phyloP scores from a whole-genome alignment of 2,113 vertebrate genomes.

The Tapirus terrestris region DNA sequence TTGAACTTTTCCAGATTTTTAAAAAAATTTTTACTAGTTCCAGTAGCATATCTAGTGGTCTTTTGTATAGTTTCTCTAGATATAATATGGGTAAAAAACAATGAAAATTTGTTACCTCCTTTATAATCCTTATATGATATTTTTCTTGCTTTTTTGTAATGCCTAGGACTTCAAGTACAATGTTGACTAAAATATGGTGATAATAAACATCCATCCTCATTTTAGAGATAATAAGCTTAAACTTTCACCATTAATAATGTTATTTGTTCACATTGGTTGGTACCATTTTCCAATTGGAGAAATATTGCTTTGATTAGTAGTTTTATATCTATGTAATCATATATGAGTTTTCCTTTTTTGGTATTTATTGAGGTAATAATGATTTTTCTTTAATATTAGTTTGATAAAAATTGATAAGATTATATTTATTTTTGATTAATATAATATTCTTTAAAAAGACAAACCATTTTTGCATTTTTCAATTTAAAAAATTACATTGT shows the following conservation, averaged over 20 bases:
- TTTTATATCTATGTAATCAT: background rate
- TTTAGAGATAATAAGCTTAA: background rate
- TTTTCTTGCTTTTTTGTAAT: constrained; percentile 2
- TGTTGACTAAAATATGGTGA: background rate
- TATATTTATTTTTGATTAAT: background rate
- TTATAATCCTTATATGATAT: background rate
- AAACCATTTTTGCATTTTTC: background rate
- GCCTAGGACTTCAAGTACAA: background rate
- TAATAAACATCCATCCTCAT: background rate
- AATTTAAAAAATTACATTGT: background rate
- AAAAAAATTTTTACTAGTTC: background rate
- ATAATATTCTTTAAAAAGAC: background rate
- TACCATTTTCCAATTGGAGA: background rate
- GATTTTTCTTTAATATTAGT: background rate
- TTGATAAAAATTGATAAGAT: background rate
- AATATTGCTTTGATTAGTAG: background rate
- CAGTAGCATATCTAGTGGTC: background rate
- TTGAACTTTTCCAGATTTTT: background rate
- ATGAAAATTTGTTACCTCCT: background rate
- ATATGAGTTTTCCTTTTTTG: background rate
- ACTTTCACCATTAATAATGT: background rate
- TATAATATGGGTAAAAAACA: background rate
- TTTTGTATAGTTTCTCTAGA: background rate
- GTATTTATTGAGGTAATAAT: background rate
- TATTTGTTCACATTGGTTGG: background rate